Percentiles rank a stretch among this genome's conserved stretches.
These are phyloP conservation scores for Eidolon dupreanum DNA, from an alignment of 2,797 vertebrate genomes.

Conservation along the genomic window DNA sequence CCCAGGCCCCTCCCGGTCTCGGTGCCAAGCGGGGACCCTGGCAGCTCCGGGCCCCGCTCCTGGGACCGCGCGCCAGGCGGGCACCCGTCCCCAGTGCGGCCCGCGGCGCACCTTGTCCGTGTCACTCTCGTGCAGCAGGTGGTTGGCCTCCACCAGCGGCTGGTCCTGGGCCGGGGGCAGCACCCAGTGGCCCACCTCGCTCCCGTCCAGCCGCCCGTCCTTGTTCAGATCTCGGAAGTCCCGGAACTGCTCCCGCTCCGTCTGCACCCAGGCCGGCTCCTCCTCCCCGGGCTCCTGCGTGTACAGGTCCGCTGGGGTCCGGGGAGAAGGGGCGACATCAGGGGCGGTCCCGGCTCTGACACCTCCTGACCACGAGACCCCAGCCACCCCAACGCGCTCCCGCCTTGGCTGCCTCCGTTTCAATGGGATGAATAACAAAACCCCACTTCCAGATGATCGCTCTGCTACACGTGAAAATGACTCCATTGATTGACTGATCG, in stretches of 20 bases:
- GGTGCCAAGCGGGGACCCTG: neutral
- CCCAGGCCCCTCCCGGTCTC: neutral
- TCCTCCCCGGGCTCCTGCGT: slow-evolving; percentile 81
- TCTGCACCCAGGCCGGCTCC: slow-evolving; percentile 93
- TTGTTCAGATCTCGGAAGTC: slow-evolving; percentile 92
- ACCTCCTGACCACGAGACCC: accelerated
- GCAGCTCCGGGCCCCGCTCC: neutral
- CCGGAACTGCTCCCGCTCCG: slow-evolving; percentile 90
- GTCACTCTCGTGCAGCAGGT: slow-evolving; percentile 92
- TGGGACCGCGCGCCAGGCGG: accelerated
- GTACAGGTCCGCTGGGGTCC: slow-evolving; percentile 91
- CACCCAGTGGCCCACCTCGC: slow-evolving; percentile 92
- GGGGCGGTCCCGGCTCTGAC: neutral
- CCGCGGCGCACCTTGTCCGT: slow-evolving; percentile 86
- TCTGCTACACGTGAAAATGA: neutral
- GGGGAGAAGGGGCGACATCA: neutral
- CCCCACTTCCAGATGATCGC: neutral
- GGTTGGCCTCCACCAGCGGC: slow-evolving; percentile 92
- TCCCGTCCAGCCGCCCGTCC: slow-evolving; percentile 89
- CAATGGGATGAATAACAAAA: neutral
- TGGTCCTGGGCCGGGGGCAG: slow-evolving; percentile 92
- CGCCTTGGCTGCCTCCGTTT: neutral
- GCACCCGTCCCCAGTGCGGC: accelerated
- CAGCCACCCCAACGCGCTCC: accelerated
- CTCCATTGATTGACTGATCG: neutral